Base-by-base conservation (phyloP, 2,797 vertebrate species). In the Mormyrus hasselquistii region DNA sequence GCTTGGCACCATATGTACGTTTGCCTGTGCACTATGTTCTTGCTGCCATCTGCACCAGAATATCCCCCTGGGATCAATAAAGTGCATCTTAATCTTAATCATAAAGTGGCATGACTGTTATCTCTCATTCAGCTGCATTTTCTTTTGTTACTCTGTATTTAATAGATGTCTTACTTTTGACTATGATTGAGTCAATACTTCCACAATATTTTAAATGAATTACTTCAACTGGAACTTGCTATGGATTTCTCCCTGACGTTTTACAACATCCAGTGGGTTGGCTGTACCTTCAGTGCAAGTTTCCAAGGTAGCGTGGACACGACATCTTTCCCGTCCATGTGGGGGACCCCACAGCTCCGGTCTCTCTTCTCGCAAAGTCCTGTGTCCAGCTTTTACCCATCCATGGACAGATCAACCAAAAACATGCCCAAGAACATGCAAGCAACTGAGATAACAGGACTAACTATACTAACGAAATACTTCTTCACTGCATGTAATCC, bases 251-350 rank as follows among this genome's bases (percentile, higher is more conserved):
- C 19, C 38, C 14, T 84, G 82, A 49, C 1, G 2, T 84, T 49
- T 84, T 22, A 52, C 52, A 49, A 47, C 16, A 79, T 82, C 38
- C 2, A 19, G 76, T 47, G 76, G 44, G 25, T 22, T 9, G 55
- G 16, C n/a, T 44, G 5, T 89, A 87, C 88, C 88, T 89, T 87
- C 84, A 89, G 84, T 4, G 85, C 84, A 65, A 79, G 84, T 79
- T 79, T 87, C 88, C 88, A 89, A 2, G 88, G 88, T 62, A 89
- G 86, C 12, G 41, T 65, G 84, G 88, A 89, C 49, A 89, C 57
- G n/a, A 65, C 38, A 9, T 89, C 88, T 62, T 55, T 53, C 85
- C 84, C 52, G 12, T 87, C 62, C 2, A 8, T 19, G 3, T 16
- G 34, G 19, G 62, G 12, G 49, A 34, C 19, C 10, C 8, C 29